phyloP scores from a whole-genome alignment of 2,113 vertebrate species.

The Crotalus viridis region DNA sequence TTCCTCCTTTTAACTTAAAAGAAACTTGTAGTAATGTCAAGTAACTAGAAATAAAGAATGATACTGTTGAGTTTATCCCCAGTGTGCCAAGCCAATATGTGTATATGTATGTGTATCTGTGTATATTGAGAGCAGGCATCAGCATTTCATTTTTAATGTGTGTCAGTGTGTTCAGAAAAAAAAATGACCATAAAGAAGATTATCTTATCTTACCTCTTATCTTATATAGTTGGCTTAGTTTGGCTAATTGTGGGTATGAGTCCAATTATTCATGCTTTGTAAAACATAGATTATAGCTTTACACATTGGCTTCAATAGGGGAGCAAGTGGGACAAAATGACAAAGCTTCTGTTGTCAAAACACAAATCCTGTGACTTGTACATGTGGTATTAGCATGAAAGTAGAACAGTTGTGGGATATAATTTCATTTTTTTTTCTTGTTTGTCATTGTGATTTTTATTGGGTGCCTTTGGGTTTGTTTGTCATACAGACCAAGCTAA shows the following conservation, averaged over 20 bases:
- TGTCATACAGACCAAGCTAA: not conserved
- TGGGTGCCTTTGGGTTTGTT: not conserved
- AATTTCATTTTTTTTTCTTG: not conserved
- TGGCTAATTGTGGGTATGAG: not conserved
- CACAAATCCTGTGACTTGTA: not conserved
- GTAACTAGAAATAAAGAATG: not conserved
- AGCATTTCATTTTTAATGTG: no score
- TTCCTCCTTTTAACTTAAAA: not conserved
- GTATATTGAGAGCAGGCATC: no score
- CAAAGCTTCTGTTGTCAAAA: not conserved
- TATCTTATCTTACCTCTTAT: not conserved
- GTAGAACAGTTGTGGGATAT: not conserved
- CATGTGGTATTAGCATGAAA: not conserved
- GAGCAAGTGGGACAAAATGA: not conserved
- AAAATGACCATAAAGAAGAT: no score
- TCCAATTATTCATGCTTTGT: not conserved
- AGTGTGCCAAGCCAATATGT: not conserved
- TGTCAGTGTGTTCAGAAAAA: not conserved
- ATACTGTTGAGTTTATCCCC: not conserved
- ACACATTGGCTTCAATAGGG: not conserved
- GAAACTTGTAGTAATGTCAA: not conserved
- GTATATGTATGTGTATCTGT: no score
- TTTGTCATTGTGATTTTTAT: not conserved
- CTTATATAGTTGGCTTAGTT: not conserved
- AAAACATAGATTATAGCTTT: not conserved